These are phyloP conservation scores for Myiagra hebetior DNA, from an alignment of 2,113 vertebrate genomes.

Conservation along the genomic window DNA sequence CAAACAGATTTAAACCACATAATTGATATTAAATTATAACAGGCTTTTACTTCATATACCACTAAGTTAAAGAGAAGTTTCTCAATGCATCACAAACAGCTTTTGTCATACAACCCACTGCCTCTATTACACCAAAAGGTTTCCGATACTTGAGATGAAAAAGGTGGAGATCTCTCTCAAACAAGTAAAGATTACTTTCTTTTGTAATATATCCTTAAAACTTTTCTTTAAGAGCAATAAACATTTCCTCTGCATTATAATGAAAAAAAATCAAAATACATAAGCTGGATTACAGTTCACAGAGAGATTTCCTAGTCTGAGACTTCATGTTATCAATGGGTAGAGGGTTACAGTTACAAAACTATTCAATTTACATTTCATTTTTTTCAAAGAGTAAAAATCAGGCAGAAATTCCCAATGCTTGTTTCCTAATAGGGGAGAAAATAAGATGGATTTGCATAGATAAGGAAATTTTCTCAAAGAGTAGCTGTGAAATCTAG, in stretches of 20 bases:
- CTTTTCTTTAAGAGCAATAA: not conserved
- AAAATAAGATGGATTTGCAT: not conserved
- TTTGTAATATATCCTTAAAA: not conserved
- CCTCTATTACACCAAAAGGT: not conserved
- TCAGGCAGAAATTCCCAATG: not conserved
- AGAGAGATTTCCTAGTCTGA: not conserved
- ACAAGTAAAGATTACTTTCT: not conserved
- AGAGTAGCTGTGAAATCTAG: not conserved
- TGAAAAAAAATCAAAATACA: not conserved
- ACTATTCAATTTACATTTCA: not conserved
- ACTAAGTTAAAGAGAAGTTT: not conserved
- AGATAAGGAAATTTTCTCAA: not conserved
- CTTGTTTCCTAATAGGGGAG: not conserved
- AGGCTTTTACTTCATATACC: not conserved
- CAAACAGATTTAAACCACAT: not conserved
- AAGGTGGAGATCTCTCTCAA: not conserved
- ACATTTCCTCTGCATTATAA: not conserved
- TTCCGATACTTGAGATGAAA: not conserved
- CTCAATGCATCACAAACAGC: not conserved
- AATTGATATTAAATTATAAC: not conserved
- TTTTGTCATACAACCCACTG: not conserved
- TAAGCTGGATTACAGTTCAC: not conserved
- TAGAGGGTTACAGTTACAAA: not conserved
- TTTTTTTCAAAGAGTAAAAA: not conserved
- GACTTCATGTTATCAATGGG: not conserved